Base-by-base conservation (phyloP, 2,888 invertebrate species). In the Eucera pruinosa region DNA sequence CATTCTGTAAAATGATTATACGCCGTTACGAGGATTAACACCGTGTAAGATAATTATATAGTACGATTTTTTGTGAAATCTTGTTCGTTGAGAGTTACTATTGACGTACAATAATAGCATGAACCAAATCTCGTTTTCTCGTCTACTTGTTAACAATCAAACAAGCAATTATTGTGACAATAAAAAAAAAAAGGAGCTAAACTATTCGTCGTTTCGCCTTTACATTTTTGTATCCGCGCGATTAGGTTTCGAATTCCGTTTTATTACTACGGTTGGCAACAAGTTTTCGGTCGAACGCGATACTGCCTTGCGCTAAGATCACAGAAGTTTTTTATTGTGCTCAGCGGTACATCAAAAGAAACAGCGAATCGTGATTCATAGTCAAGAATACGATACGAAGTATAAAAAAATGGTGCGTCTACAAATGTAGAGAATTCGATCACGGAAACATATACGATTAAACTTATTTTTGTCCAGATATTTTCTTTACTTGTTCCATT, bases 31-130 rank as follows among this genome's bases (percentile, higher is more conserved):
- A 25, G 11, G 7, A 20, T 66, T 58, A 69, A 73, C 72, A 57
- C 66, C 68, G 67, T 81, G 61, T 82, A 75, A 75, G 62, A 54
- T 79, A 67, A n/a, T 79, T 61, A 15, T 60, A 45, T 81, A 57
- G 52, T 78, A 82, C 81, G 72, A 82, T 82, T 82, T n/a, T 82
- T 82, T 82, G 81, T 81, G 69, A 78, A 82, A 82, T 81, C 78
- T 72, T 81, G 68, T 69, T 74, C 60, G 47, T 68, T 62, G 60
- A 73, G 33, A 72, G 64, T 70, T 81, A 71, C 47, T 70, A 65
- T 68, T 71, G 48, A 71, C 45, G 39, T 64, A 68, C 33, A 57
- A n/a, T n/a, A 64, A 61, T 73, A 54, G 65, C 64, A 78, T 65
- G 65, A 71, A 81, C 64, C 76, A 70, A 78, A 70, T 66, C 18